Conservation (phyloP, 2,113 vertebrate species). For the Oncorhynchus mykiss region DNA sequence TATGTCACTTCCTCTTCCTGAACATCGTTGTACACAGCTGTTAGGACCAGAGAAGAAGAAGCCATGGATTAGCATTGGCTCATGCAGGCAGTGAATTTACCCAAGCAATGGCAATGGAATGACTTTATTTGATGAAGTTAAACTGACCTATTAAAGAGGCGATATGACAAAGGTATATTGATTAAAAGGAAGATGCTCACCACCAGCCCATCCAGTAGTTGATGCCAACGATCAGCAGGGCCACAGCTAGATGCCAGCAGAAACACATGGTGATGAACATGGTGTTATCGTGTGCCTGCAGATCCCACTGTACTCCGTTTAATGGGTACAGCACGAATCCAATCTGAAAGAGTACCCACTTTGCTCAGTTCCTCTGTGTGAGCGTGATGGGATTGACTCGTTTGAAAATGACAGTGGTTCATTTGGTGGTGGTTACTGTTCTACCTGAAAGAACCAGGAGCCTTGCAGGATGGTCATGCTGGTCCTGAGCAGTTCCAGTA, state of each 20-base stretch:
- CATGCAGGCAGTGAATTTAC: neutral
- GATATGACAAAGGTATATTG: too few species aligned
- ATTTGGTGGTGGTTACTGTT: neutral
- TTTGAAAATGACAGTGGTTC: neutral
- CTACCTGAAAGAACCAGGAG: constrained; percentile 96
- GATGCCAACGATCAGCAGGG: constrained; percentile 67
- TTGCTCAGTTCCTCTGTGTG: neutral
- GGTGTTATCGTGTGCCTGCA: constrained; percentile 75
- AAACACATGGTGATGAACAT: constrained; percentile 98
- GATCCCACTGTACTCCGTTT: constrained; percentile 78
- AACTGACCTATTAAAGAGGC: too few species aligned
- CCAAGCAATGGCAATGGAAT: neutral
- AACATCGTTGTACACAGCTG: constrained; percentile 49
- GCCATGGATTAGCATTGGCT: neutral
- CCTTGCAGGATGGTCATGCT: constrained; percentile 87
- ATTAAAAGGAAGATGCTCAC: constrained; percentile 65
- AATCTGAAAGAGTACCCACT: constrained; percentile 72
- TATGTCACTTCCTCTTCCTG: constrained; percentile 32
- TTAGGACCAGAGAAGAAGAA: neutral
- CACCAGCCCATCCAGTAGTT: constrained; percentile 72
- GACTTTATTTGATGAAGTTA: too few species aligned
- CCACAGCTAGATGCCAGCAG: constrained; percentile 87
- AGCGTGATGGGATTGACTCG: neutral
- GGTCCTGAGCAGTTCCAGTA: constrained; percentile 83
- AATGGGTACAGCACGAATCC: constrained; percentile 88